Evolutionary conservation across 2,113 vertebrate species (phyloP).

Genomic region (Trogon surrucura): DNA sequence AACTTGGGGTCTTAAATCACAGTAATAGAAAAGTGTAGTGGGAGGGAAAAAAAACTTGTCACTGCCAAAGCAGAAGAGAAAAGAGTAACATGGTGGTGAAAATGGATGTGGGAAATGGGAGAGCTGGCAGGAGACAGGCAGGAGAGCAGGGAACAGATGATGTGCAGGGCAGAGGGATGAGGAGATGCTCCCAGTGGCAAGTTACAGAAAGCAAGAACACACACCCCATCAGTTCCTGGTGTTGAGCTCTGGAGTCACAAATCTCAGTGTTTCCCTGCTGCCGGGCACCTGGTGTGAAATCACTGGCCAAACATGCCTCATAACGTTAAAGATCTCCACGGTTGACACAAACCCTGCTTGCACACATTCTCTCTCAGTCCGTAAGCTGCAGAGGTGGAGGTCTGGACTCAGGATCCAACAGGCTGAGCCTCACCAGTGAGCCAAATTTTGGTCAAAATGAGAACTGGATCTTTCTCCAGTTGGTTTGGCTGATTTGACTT

Average conservation of each 20-base stretch:
- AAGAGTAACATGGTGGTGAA: not conserved
- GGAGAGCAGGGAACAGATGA: not conserved
- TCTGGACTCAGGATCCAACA: accelerated
- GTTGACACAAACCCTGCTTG: not conserved
- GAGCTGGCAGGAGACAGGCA: not conserved
- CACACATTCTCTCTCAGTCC: not conserved
- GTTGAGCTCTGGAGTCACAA: not conserved
- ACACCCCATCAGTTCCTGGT: not conserved
- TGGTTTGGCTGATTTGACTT: not conserved
- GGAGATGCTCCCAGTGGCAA: not conserved
- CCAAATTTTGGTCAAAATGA: not conserved
- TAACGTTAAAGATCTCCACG: not conserved
- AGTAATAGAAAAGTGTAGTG: not conserved
- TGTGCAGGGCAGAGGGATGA: not conserved
- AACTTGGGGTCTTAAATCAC: not conserved
- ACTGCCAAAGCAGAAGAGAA: not conserved
- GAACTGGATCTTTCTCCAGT: not conserved
- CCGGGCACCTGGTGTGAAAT: not conserved
- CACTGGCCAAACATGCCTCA: not conserved
- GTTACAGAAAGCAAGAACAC: not conserved
- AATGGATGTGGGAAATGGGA: not conserved
- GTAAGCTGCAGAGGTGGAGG: not conserved
- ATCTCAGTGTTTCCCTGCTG: not conserved
- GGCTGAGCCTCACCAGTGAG: not conserved
- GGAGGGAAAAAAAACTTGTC: not conserved